Evolutionary conservation across 2,113 vertebrate genomes (phyloP).

Genomic region (Xenopus laevis): DNA sequence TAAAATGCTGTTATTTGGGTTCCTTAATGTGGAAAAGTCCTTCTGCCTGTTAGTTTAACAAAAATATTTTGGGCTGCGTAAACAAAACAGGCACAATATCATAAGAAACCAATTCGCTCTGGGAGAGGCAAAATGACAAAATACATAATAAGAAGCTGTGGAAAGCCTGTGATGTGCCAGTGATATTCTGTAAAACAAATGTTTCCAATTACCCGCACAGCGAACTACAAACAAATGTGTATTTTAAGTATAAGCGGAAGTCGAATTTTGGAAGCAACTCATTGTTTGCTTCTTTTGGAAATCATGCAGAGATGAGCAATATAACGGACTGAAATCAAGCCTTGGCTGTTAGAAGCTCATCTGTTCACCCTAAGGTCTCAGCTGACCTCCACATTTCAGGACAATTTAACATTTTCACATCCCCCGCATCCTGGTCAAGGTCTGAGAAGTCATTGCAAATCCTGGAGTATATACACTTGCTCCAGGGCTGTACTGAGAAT

Average conservation of each 20-base stretch:
- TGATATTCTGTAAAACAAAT: background rate
- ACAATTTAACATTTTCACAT: conserved; percentile 8
- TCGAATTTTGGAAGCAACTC: conserved; percentile 13
- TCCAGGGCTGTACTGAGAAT: too few relatives aligned
- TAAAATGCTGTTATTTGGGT: background rate
- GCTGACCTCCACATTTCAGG: conserved; percentile 17
- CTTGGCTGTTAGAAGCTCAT: conserved; percentile 20
- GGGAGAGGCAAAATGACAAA: conserved; percentile 6
- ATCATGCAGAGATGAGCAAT: conserved; percentile 10
- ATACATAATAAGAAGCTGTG: background rate
- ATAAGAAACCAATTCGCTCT: background rate
- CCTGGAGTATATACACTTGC: conserved; percentile 17
- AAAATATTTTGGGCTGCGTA: background rate
- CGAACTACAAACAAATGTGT: background rate
- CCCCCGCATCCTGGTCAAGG: background rate
- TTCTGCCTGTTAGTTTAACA: background rate
- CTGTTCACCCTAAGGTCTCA: conserved; percentile 33
- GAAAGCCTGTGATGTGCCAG: background rate
- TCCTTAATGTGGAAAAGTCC: background rate
- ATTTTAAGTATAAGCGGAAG: background rate
- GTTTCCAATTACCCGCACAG: conserved; percentile 28
- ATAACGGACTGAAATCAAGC: conserved; percentile 10
- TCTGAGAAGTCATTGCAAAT: background rate
- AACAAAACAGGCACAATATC: background rate
- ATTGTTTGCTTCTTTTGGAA: conserved; percentile 32